These are phyloP conservation scores for Marronus borbonicus DNA, from an alignment of 2,888 invertebrate species.

Conservation along the genomic window DNA sequence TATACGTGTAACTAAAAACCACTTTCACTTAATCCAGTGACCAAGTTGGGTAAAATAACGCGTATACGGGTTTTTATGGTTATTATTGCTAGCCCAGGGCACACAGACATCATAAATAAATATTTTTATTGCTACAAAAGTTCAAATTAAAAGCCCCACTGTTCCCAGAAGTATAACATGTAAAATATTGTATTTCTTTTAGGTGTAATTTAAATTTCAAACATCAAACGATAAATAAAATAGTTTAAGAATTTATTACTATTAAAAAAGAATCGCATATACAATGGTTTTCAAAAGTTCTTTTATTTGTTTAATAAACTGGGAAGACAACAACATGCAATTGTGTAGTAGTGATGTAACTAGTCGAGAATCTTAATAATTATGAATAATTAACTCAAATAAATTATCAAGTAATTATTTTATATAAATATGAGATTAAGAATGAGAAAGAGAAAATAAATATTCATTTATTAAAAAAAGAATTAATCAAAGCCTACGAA, in stretches of 20 bases:
- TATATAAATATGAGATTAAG: no score
- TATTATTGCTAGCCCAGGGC: slow-evolving; percentile 52
- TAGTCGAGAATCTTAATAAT: no score
- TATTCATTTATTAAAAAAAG: no score
- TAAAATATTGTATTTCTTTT: slow-evolving; percentile 14
- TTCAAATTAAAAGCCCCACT: slow-evolving; percentile 26
- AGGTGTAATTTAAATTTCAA: slow-evolving; percentile 25
- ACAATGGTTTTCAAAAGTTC: neutral
- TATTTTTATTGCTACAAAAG: slow-evolving; percentile 29
- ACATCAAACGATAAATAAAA: neutral
- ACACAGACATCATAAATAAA: slow-evolving; percentile 44
- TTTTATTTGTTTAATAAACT: no score
- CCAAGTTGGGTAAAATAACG: slow-evolving; percentile 53
- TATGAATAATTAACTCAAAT: no score
- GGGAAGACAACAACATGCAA: no score
- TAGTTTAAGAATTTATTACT: neutral
- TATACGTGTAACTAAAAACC: slow-evolving; percentile 52
- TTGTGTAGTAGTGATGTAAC: no score
- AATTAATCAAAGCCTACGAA: no score
- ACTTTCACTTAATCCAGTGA: slow-evolving; percentile 56
- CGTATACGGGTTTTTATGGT: slow-evolving; percentile 39
- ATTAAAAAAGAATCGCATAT: neutral
- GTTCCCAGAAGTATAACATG: slow-evolving; percentile 34
- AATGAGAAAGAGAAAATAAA: no score
- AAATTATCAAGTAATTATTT: no score